Base-by-base conservation (phyloP, 2,113 vertebrate species). In the Corythoichthys haematopterus region DNA sequence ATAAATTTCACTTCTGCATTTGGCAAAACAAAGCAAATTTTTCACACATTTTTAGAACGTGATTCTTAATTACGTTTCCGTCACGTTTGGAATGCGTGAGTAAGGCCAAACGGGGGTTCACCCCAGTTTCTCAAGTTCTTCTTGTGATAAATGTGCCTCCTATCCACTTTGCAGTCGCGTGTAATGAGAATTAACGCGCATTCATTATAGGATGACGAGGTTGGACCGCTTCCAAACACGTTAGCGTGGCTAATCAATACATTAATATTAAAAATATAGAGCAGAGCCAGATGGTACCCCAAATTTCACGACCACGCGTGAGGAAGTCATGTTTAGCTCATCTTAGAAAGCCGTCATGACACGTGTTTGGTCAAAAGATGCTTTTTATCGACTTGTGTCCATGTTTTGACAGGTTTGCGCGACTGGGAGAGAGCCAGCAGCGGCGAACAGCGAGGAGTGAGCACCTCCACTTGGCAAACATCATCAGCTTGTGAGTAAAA, bases 401-500 rank as follows among this genome's bases (percentile, higher is more conserved):
- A 15, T 62, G 16, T 64, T 46, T n/a, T 38, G 73, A 48, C 81
- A 98, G 96, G 79, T 99, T 98, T 90, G 94, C 95, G 82, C 93
- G 92, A 75, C 89, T 98, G 85, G 94, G 95, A 12, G 93, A 94
- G 84, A 95, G 91, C 86, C 95, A 95, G 71, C 93, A 96, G 85
- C 93, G 88, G 74, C 43, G 40, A 62, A 92, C 93, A 88, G 94
- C 95, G 65, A 92, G 84, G 82, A 88, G 55, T 7, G 89, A 85
- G 69, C 86, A 80, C 66, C 91, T 90, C 78, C 84, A 81, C 35
- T 80, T 91, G 63, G 93, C 93, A n/a, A 92, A 89, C 65, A 87
- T 95, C 81, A 93, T 92, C 88, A 91, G 91, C 86, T 68, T 98
- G 95, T 99, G 90, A 96, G 97, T 95, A 63, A 69, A 81, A 68